phyloP scores from a whole-genome alignment of 2,113 vertebrate genomes.

The Nothoprocta perdicaria region DNA sequence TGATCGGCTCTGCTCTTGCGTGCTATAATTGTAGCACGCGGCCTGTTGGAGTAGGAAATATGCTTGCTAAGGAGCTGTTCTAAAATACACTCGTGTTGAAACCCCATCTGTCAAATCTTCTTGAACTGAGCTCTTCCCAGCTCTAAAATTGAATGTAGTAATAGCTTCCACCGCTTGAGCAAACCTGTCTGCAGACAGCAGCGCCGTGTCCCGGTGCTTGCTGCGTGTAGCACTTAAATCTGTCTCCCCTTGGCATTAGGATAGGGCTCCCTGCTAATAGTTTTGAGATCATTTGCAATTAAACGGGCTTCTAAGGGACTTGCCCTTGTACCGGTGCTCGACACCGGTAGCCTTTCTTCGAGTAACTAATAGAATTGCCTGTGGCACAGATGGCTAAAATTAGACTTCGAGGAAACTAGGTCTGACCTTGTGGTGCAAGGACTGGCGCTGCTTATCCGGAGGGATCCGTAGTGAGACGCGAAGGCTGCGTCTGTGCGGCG shows the following conservation, averaged over 20 bases:
- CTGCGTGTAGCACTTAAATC: background rate
- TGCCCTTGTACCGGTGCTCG: background rate
- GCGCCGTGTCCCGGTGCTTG: accelerated
- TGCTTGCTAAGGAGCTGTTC: constrained; percentile 16
- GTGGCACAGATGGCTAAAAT: constrained; percentile 55
- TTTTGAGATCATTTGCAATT: background rate
- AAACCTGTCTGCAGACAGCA: background rate
- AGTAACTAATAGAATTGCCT: background rate
- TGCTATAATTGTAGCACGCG: background rate
- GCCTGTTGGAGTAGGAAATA: background rate
- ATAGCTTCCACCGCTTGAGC: background rate
- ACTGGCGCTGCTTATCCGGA: background rate
- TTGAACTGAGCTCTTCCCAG: background rate
- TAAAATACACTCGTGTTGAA: constrained; percentile 16
- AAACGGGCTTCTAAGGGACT: background rate
- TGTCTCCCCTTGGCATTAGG: background rate
- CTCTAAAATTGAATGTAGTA: background rate
- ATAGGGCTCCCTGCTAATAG: accelerated
- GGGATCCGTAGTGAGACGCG: background rate
- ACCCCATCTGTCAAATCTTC: constrained; percentile 19
- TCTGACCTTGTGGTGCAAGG: constrained; percentile 33
- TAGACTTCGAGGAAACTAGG: constrained; percentile 15
- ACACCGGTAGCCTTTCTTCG: background rate
- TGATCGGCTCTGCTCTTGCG: accelerated
- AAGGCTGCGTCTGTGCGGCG: background rate